Conservation (phyloP, 2,113 vertebrate species). For the Struthidea cinerea region DNA sequence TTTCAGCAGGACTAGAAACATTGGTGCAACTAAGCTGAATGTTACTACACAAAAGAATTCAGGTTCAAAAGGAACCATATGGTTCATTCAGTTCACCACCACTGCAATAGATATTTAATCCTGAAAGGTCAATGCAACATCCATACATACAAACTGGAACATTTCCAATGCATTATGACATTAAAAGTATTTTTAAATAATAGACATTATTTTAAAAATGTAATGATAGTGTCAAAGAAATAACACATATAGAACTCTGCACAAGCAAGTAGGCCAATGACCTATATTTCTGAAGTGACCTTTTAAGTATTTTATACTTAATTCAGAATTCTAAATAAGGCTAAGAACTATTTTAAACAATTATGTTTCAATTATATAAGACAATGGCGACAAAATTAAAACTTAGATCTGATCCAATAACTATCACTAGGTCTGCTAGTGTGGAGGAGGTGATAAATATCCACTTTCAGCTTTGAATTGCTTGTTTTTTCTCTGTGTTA, state of each 20-base stretch:
- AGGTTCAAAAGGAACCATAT: neutral
- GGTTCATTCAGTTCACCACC: neutral
- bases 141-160: neutral
- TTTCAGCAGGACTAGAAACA: neutral
- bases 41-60: neutral
- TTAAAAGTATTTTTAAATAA: neutral
- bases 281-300: neutral
- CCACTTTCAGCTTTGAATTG: conserved; percentile 22
- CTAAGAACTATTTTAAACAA: neutral
- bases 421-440: conserved; percentile 33
- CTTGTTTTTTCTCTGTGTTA: neutral
- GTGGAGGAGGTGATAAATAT: conserved; percentile 47
- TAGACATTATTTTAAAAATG: neutral
- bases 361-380: conserved; percentile 38
- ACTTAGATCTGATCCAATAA: conserved; percentile 21
- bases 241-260: neutral
- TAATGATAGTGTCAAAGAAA: neutral
- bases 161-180: neutral
- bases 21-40: neutral
- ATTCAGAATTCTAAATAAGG: conserved; percentile 12
- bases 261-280: neutral
- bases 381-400: conserved; percentile 32
- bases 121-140: neutral
- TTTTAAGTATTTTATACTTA: neutral
- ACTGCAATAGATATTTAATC: neutral